Percentiles rank a stretch among this genome's conserved stretches.
phyloP scores from a whole-genome alignment of 2,797 vertebrate species.

The Adelosebastes latens region DNA sequence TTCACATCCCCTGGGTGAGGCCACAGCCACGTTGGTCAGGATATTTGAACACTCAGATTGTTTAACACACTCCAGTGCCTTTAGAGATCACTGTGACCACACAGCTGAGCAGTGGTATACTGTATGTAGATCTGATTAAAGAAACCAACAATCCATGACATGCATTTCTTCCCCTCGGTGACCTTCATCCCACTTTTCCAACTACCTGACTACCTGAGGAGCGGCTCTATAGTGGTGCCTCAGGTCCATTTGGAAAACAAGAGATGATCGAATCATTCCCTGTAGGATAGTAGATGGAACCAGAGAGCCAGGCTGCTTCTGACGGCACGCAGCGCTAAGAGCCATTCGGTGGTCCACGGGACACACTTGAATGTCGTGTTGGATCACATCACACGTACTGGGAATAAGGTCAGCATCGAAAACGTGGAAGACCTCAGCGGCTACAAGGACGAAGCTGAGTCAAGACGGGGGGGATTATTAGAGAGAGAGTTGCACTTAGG shows the following conservation, averaged over 20 bases:
- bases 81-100: conserved; percentile 35
- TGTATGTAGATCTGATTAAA: conserved; percentile 5
- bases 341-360: conserved; percentile 60
- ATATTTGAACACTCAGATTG: conserved; percentile 61
- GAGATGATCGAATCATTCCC: conserved; percentile 46
- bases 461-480: conserved; percentile 19
- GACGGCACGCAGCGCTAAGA: conserved; percentile 59
- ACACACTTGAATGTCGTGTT: conserved; percentile 76
- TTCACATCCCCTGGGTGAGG: conserved; percentile 55
- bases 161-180: conserved; percentile 34
- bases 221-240: conserved; percentile 12
- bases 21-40: conserved; percentile 34
- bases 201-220: conserved; percentile 17
- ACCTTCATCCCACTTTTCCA: conserved; percentile 36
- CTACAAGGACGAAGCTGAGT: conserved; percentile 43
- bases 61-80: conserved; percentile 57
- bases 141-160: conserved; percentile 29
- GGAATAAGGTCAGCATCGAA: conserved; percentile 71
- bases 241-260: conserved; percentile 51
- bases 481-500: conserved; percentile 8
- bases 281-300: conserved; percentile 31
- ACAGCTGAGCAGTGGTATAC: conserved; percentile 5
- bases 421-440: conserved; percentile 35
- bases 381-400: conserved; percentile 72
- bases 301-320: conserved; percentile 36